A percentile compares a stretch with the other conserved stretches of the same genome.
phyloP scores from a whole-genome alignment of 2,113 vertebrate genomes.

The Vanacampus margaritifer region DNA sequence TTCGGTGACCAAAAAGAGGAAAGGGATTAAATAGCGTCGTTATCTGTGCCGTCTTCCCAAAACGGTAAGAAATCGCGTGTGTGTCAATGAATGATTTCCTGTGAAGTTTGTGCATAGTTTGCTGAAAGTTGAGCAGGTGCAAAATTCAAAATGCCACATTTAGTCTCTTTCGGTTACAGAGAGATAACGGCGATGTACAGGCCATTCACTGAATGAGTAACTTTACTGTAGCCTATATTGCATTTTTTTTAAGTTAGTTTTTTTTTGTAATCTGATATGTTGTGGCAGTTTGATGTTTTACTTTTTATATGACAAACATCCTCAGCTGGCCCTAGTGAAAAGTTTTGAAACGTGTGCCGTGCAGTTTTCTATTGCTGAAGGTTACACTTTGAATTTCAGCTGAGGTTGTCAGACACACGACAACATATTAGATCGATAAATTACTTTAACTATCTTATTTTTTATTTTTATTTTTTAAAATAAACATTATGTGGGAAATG shows the following conservation, averaged over 20 bases:
- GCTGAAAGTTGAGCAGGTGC: slow-evolving; percentile 26
- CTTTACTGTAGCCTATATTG: not conserved
- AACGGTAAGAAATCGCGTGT: slow-evolving; percentile 29
- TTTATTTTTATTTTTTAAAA: too few species aligned
- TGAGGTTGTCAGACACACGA: not conserved
- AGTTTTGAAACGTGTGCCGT: too few species aligned
- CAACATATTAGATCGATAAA: not conserved
- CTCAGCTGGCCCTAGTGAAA: too few species aligned
- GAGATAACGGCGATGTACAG: too few species aligned
- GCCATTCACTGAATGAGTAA: not conserved
- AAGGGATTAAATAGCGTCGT: slow-evolving; percentile 1
- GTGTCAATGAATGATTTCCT: not conserved
- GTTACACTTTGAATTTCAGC: not conserved
- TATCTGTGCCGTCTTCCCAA: not conserved
- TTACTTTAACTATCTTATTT: not conserved
- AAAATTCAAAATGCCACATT: not conserved
- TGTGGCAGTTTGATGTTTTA: not conserved
- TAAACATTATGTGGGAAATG: not conserved
- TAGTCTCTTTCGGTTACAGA: not conserved
- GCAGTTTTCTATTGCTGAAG: not conserved
- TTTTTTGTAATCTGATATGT: not conserved
- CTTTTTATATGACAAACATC: not conserved
- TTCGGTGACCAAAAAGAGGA: not conserved
- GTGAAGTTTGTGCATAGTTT: not conserved
- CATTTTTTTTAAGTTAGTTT: not conserved